Conservation (phyloP, 2,113 vertebrate genomes). For the Gymnorhina tibicen region DNA sequence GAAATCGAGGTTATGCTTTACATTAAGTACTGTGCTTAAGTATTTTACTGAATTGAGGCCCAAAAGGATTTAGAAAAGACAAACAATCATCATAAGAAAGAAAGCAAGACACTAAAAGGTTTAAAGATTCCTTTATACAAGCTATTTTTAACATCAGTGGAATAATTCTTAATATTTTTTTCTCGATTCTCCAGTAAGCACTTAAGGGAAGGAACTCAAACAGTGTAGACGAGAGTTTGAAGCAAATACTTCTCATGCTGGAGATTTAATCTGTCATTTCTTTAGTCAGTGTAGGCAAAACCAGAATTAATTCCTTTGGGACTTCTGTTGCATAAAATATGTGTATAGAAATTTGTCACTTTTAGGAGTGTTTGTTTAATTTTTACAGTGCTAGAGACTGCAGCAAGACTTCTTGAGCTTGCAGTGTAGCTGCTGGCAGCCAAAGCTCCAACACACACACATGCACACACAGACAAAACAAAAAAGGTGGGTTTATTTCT, state of each 20-base stretch:
- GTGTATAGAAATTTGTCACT: not conserved
- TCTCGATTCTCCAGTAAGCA: not conserved
- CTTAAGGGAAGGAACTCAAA: not conserved
- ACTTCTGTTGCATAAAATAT: not conserved
- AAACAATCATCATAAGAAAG: not conserved
- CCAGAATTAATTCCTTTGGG: not conserved
- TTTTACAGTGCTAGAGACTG: not conserved
- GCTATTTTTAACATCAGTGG: not conserved
- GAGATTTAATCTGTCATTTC: not conserved
- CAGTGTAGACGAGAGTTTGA: not conserved
- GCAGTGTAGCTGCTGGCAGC: not conserved
- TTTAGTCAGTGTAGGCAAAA: not conserved
- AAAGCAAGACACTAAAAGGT: not conserved
- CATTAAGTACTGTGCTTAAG: not conserved
- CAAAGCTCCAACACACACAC: not conserved
- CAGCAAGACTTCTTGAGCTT: not conserved
- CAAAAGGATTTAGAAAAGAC: not conserved
- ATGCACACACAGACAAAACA: not conserved
- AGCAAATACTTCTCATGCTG: not conserved
- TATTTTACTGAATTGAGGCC: not conserved
- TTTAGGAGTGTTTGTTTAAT: not conserved
- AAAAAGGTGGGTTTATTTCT: not conserved
- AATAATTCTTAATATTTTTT: not conserved
- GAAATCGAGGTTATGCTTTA: not conserved
- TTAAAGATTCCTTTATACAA: not conserved